Percentiles rank a stretch among this genome's conserved stretches.
These are phyloP conservation scores for Carettochelys insculpta DNA, from an alignment of 2,113 vertebrate genomes.

Conservation along the genomic window DNA sequence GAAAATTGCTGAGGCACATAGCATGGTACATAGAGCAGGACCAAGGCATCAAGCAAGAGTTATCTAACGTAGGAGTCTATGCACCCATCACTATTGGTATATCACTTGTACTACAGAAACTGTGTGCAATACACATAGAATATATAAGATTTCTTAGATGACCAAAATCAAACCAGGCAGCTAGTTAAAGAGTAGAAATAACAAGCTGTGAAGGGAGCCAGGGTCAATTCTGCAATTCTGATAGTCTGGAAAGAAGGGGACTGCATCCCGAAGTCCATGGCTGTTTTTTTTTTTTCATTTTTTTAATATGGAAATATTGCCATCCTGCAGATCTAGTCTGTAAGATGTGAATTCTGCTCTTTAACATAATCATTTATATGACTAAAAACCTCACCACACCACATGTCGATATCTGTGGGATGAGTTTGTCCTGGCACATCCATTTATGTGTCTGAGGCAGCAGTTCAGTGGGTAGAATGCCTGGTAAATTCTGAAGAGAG, in stretches of 20 bases:
- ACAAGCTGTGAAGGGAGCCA: no score
- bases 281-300: no score
- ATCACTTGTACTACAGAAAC: background rate
- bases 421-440: background rate
- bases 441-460: background rate
- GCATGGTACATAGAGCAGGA: background rate
- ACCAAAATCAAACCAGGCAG: background rate
- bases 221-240: no score
- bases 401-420: background rate
- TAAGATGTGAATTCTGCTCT: background rate
- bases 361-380: no score
- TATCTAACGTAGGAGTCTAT: background rate
- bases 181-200: background rate
- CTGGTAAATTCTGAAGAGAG: background rate
- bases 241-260: fast-evolving
- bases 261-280: fast-evolving
- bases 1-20: background rate
- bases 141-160: fast-evolving
- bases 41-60: background rate
- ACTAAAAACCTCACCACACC: background rate
- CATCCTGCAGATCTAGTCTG: background rate
- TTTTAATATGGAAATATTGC: background rate
- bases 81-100: background rate
- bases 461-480: background rate
- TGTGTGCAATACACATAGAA: background rate